A percentile compares a stretch with the other conserved stretches of the same genome.
Conservation (phyloP, 2,888 invertebrate species). For the Ormyrus rosae region DNA sequence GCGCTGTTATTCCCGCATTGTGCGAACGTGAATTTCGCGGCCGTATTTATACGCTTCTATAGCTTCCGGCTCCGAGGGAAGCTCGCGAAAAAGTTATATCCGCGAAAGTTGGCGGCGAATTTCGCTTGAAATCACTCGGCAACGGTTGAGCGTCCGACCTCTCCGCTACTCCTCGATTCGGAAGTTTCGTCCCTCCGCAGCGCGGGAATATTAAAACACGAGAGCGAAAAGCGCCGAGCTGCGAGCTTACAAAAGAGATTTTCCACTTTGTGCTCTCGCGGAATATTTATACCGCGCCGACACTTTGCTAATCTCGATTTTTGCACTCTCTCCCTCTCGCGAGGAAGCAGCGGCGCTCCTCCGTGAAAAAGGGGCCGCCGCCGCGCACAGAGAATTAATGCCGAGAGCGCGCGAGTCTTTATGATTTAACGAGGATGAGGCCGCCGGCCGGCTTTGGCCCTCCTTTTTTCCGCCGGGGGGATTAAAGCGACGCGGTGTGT, state of each 20-base stretch:
- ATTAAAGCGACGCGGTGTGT: neutral
- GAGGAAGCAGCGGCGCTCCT: neutral
- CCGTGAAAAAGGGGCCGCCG: neutral
- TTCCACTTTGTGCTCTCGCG: conserved; percentile 59
- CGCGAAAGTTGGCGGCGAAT: too few species aligned
- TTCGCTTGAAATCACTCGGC: too few species aligned
- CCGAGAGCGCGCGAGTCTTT: conserved; percentile 14
- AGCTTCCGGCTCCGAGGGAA: too few species aligned
- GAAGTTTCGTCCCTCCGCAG: neutral
- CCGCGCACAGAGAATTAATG: conserved; percentile 43
- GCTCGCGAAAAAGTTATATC: too few species aligned
- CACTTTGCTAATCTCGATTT: conserved; percentile 56
- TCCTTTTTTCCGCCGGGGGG: conserved; percentile 2
- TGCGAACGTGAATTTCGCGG: too few species aligned
- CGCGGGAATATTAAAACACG: conserved; percentile 49
- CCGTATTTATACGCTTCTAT: too few species aligned
- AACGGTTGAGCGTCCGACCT: too few species aligned
- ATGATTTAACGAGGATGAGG: conserved; percentile 45
- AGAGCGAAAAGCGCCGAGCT: conserved; percentile 46
- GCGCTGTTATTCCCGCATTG: too few species aligned
- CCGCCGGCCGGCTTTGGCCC: neutral
- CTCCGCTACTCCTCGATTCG: too few species aligned
- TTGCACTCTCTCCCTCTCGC: conserved; percentile 19
- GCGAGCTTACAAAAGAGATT: conserved; percentile 70
- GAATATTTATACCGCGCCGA: conserved; percentile 54